Evolutionary conservation across 1,140 invertebrate species (phyloP), one percentile per base, ranked within the genome.

Genomic region (Caerostris darwini): DNA sequence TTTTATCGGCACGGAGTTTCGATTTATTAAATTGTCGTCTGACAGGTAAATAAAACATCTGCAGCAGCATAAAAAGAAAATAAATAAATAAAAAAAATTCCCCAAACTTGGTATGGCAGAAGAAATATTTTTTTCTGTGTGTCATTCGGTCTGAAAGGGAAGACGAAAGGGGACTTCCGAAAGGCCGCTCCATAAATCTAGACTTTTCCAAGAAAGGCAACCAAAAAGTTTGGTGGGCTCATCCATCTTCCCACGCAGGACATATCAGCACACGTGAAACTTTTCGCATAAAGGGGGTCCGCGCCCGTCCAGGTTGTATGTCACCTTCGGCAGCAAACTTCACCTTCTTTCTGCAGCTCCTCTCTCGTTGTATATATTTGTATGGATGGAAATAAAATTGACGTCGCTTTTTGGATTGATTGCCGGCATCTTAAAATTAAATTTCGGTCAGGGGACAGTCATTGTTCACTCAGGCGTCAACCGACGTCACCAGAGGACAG

Each of bases 151-250:
- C n/a, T n/a, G n/a, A n/a, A n/a, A n/a, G n/a, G n/a, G n/a, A n/a
- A n/a, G n/a, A n/a, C n/a, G n/a, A n/a, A n/a, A n/a, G n/a, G n/a
- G n/a, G n/a, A n/a, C n/a, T n/a, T n/a, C n/a, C 85, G 85, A 87
- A 87, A 61, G 8, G 85, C 64, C 64, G 57, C 58, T 87, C 85
- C 85, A 87, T 87, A 87, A 87, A 87, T 87, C 85, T 87, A n/a
- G n/a, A 57, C 57, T 50, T n/a, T 87, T 64, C 64, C 58, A 61
- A 58, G 64, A 64, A 87, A 61, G 85, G 85, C 59, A 64, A 61
- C 85, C 85, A 50, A 87, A 64, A 87, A 87, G 85, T 87, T 64
- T n/a, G n/a, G n/a, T n/a, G 12, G 17, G 8, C 12, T 34, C 58
- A 87, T 87, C 85, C 58, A 87, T 87, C 85, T 87, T 87, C 57